Base-by-base conservation (phyloP, 2,888 invertebrate genomes). In the Theristus sp. region DNA sequence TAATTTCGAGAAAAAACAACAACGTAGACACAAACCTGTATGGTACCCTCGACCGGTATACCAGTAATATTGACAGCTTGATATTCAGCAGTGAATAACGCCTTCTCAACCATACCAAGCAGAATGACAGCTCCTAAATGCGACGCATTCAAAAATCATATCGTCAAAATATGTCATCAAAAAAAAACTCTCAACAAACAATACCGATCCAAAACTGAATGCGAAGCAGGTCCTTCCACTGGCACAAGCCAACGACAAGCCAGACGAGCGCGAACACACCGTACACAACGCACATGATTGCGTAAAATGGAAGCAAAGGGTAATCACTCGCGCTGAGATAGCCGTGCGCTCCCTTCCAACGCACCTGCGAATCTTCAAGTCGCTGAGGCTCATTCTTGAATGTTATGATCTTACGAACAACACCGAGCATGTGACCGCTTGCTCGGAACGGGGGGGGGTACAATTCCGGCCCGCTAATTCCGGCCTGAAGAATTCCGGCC, bases 161-260 rank as follows among this genome's bases (percentile, higher is more conserved):
- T n/a, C n/a, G n/a, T n/a, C n/a, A n/a, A n/a, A n/a, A n/a, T n/a
- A n/a, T n/a, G n/a, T n/a, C n/a, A n/a, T n/a, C n/a, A n/a, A n/a
- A n/a, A n/a, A n/a, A n/a, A n/a, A n/a, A n/a, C n/a, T n/a, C n/a
- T n/a, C n/a, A n/a, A n/a, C n/a, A n/a, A n/a, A n/a, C n/a, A n/a
- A n/a, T n/a, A 6, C 89, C 90, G 71, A 94, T 89, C 90, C 91
- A 93, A 77, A 89, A 91, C 78, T 94, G 93, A 54, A 93, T 86
- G 38, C 90, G 80, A 59, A 93, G 79, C 27, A 93, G 78, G 74
- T 93, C 91, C 52, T 87, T 81, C 89, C 90, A 93, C 75, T 88
- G 87, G 67, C 84, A 77, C 68, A 85, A 86, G 60, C 87, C 86
- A 57, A 89, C 82, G 0, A 82, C 71, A 59, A 90, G 79, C 93